These are phyloP conservation scores for Chelon labrosus DNA, from an alignment of 2,797 vertebrate species.

Conservation along the genomic window DNA sequence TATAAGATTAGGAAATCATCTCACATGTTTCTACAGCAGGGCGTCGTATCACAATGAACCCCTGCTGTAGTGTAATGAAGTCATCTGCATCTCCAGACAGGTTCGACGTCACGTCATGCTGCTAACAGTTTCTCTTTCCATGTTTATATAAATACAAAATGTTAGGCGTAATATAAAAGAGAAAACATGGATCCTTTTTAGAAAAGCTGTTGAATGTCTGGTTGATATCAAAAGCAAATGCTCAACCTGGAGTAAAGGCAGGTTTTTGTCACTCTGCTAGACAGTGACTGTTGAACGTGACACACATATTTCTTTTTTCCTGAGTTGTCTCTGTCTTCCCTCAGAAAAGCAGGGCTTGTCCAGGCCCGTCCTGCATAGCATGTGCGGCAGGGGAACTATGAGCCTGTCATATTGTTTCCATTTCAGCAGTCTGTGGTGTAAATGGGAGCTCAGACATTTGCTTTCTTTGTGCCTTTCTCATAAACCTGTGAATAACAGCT, in stretches of 20 bases:
- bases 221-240: not conserved
- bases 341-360: slow-evolving; percentile 60
- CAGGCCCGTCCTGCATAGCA: slow-evolving; percentile 49
- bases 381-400: slow-evolving; percentile 32
- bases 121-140: not conserved
- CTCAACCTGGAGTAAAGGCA: not conserved
- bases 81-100: not conserved
- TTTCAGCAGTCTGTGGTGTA: slow-evolving; percentile 13
- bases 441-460: slow-evolving; percentile 1
- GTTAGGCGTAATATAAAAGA: not conserved
- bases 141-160: too few relatives aligned
- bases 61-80: not conserved
- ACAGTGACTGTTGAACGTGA: slow-evolving; percentile 10
- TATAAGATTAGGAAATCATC: too few relatives aligned
- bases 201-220: not conserved
- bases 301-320: slow-evolving; percentile 44
- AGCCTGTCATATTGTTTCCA: slow-evolving; percentile 42
- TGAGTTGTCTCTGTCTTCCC: slow-evolving; percentile 29
- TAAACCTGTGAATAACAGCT: slow-evolving; percentile 11
- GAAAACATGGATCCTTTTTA: not conserved
- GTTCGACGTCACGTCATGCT: slow-evolving; percentile 9
- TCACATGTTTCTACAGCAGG: not conserved
- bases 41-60: not conserved
- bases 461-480: slow-evolving; percentile 1
- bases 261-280: slow-evolving; percentile 29